Evolutionary conservation across 1,140 invertebrate species (phyloP).

Genomic region (Hestina assimilis): DNA sequence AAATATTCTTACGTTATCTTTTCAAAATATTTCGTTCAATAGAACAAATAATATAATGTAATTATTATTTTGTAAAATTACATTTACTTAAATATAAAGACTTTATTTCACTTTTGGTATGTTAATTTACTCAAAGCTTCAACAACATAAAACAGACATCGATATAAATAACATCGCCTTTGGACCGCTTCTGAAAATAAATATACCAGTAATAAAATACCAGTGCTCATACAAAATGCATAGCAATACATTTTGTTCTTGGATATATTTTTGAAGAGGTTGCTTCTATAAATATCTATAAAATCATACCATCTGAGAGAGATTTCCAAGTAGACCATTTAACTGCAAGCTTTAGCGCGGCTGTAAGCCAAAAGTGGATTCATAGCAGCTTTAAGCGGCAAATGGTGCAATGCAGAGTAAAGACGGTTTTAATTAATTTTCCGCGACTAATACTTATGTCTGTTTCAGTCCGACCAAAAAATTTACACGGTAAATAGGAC

Average conservation of each 20-base stretch:
- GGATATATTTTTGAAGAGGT: background rate
- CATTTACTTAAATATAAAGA: too few relatives aligned
- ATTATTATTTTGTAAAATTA: too few relatives aligned
- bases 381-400: constrained; percentile 20
- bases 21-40: too few relatives aligned
- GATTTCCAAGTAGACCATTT: constrained; percentile 2
- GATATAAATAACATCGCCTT: background rate
- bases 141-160: too few relatives aligned
- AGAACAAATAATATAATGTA: too few relatives aligned
- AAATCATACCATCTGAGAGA: background rate
- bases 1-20: too few relatives aligned
- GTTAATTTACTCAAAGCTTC: too few relatives aligned
- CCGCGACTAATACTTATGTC: constrained; percentile 25
- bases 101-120: too few relatives aligned
- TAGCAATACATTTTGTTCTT: background rate
- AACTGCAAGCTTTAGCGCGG: constrained; percentile 13
- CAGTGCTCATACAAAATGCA: background rate
- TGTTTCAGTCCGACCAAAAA: constrained; percentile 16
- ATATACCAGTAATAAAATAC: too few relatives aligned
- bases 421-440: constrained; percentile 28
- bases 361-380: constrained; percentile 19
- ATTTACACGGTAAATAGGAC: constrained; percentile 3
- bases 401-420: constrained; percentile 28
- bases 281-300: background rate
- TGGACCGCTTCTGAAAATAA: background rate